phyloP scores from a whole-genome alignment of 2,888 invertebrate genomes.

The Apamea monoglypha region DNA sequence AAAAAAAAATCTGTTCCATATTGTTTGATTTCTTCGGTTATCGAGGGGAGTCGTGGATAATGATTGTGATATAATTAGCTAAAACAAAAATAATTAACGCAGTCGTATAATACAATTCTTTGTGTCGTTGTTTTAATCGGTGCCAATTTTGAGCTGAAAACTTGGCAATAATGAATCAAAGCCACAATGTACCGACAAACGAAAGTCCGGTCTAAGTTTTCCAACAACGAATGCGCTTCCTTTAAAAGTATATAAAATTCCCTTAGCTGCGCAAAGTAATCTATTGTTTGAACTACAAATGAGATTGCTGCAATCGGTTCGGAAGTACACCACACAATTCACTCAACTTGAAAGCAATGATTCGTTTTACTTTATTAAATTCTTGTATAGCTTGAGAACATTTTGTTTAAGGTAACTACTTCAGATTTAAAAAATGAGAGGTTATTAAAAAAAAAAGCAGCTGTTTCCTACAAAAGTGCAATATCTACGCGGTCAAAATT shows the following conservation, averaged over 20 bases:
- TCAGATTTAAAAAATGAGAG: not conserved
- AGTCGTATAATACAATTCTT: not conserved
- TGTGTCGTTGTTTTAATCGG: not conserved
- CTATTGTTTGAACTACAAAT: conserved; percentile 23
- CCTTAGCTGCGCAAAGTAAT: not conserved
- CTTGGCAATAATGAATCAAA: not conserved
- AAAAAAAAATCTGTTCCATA: no score
- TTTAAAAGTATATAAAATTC: conserved; percentile 10
- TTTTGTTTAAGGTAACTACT: not conserved
- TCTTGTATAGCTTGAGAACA: not conserved
- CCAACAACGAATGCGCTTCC: not conserved
- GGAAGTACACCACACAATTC: conserved; percentile 10
- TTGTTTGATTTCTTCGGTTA: no score
- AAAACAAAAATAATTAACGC: not conserved
- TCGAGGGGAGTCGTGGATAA: no score
- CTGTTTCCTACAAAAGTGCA: no score
- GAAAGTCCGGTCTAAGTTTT: not conserved
- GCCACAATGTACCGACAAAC: not conserved
- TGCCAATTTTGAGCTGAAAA: not conserved
- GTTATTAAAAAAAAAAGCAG: no score
- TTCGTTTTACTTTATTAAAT: not conserved
- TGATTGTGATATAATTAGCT: not conserved
- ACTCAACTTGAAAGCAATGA: conserved; percentile 21
- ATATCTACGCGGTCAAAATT: no score
- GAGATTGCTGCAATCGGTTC: conserved; percentile 13